Base-by-base conservation (phyloP, 1,140 invertebrate species). In the Saccostrea glomerata region DNA sequence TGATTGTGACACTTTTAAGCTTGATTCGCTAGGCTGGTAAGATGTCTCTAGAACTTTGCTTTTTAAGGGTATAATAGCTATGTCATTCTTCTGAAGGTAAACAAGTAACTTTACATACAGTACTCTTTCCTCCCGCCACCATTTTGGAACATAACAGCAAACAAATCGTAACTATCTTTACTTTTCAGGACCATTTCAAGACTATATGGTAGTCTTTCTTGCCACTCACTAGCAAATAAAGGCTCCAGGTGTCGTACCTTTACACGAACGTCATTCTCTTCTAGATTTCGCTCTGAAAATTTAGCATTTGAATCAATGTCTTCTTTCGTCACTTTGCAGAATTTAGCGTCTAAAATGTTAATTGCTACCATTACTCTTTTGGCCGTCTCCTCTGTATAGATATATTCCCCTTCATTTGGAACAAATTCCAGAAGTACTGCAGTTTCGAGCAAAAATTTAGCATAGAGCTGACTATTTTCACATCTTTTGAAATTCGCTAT, bases 91-190 rank as follows among this genome's bases (percentile, higher is more conserved):
- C n/a, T 63, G 58, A 63, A 17, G 17, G 6, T 63, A 5, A 20
- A 63, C 58, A 63, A 63, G n/a, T 6, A 6, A 20, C 58, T 63
- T 20, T 7, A 2, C 15, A 63, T 20, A n/a, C n/a, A n/a, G n/a
- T n/a, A 63, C 58, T 63, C 58, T n/a, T 63, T 63, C n/a, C 58
- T 63, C 17, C 17, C 13, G 17, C 58, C 58, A 20, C 58, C 58
- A 63, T 63, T 63, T 63, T 63, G 58, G n/a, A 63, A 63, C 58
- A 63, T 63, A 63, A 63, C 5, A 63, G 58, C 58, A 63, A 63
- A 63, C n/a, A 63, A 20, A 20, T 63, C n/a, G 7, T 63, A 17
- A 17, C n/a, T 20, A n/a, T 63, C 58, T 63, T 17, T n/a, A 6
- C n/a, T 63, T 63, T 63, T n/a, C 17, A 63, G 58, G 17, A 63